Conservation (phyloP, 2,113 vertebrate genomes). For the Delphinus delphis region DNA sequence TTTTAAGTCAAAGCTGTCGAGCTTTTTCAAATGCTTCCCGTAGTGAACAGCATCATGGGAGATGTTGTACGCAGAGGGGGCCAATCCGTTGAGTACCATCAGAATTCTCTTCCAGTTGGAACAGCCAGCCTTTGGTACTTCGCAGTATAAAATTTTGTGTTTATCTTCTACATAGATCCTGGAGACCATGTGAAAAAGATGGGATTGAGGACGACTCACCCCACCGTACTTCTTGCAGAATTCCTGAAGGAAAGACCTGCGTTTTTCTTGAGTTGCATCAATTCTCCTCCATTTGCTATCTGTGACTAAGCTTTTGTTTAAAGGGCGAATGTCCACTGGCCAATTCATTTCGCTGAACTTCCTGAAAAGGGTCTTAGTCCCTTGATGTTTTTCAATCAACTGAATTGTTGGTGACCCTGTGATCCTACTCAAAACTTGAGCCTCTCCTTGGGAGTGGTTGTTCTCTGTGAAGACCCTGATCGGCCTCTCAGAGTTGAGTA, state of each 20-base stretch:
- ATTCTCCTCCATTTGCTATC: slow-evolving; percentile 74
- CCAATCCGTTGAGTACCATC: slow-evolving; percentile 84
- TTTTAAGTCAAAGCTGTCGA: slow-evolving; percentile 84
- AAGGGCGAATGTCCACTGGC: slow-evolving; percentile 47
- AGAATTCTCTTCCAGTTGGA: slow-evolving; percentile 87
- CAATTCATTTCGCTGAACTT: slow-evolving; percentile 66
- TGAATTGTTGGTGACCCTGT: slow-evolving; percentile 19
- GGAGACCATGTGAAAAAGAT: slow-evolving; percentile 81
- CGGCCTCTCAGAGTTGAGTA: neutral
- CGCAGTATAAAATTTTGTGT: slow-evolving; percentile 86
- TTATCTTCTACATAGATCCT: slow-evolving; percentile 86
- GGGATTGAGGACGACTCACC: slow-evolving; percentile 63
- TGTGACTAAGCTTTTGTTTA: slow-evolving; percentile 75
- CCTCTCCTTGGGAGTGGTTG: neutral
- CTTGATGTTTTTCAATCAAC: slow-evolving; percentile 54
- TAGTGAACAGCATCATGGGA: slow-evolving; percentile 86
- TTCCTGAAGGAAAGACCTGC: slow-evolving; percentile 80
- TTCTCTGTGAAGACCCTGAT: neutral
- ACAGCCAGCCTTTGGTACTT: slow-evolving; percentile 86
- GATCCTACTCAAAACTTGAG: neutral
- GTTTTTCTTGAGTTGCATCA: slow-evolving; percentile 77
- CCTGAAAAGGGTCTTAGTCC: slow-evolving; percentile 49
- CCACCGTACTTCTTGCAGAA: slow-evolving; percentile 82
- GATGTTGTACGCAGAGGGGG: slow-evolving; percentile 81
- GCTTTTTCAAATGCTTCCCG: slow-evolving; percentile 82